Percentiles rank a stretch among this genome's conserved stretches.
These are phyloP conservation scores for Drosophila flavopinicola DNA, from an alignment of 2,888 invertebrate genomes.

Conservation along the genomic window DNA sequence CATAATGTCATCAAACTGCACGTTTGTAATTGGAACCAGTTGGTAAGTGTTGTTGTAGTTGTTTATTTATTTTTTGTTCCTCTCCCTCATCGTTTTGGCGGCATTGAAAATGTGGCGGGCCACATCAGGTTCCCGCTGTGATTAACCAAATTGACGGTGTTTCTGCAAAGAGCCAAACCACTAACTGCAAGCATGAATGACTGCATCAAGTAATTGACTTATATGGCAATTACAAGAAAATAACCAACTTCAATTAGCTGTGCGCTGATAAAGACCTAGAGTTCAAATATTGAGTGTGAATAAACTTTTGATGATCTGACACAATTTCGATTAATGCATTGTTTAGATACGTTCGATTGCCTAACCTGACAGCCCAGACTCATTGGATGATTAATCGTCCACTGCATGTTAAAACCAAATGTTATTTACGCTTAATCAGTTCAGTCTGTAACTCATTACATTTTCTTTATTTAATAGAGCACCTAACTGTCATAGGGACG, in stretches of 20 bases:
- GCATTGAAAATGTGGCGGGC: conserved; percentile 63
- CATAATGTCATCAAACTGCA: conserved; percentile 68
- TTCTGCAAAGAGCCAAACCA: conserved; percentile 34
- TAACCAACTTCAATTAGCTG: conserved; percentile 23
- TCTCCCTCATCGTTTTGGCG: conserved; percentile 42
- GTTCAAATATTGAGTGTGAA: conserved; percentile 38
- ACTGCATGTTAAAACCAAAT: conserved; percentile 31
- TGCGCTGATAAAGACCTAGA: conserved; percentile 35
- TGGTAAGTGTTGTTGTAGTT: conserved; percentile 26
- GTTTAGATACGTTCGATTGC: conserved; percentile 15
- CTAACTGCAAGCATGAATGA: conserved; percentile 42
- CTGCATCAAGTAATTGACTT: conserved; percentile 48
- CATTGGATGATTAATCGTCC: conserved; percentile 45
- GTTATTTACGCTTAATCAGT: conserved; percentile 44
- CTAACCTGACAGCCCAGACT: conserved; percentile 22
- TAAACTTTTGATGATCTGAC: conserved; percentile 39
- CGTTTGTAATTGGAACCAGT: conserved; percentile 52
- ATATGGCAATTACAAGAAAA: conserved; percentile 47
- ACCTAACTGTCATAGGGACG: conserved; percentile 35
- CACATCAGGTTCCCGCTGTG: conserved; percentile 49
- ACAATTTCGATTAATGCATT: conserved; percentile 34
- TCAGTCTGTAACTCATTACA: conserved; percentile 44
- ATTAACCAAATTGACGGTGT: conserved; percentile 43
- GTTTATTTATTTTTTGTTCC: conserved; percentile 24
- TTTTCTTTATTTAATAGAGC: conserved; percentile 54